A percentile compares a stretch with the other conserved stretches of the same genome.
phyloP scores from a whole-genome alignment of 2,113 vertebrate genomes.

The Rana temporaria region DNA sequence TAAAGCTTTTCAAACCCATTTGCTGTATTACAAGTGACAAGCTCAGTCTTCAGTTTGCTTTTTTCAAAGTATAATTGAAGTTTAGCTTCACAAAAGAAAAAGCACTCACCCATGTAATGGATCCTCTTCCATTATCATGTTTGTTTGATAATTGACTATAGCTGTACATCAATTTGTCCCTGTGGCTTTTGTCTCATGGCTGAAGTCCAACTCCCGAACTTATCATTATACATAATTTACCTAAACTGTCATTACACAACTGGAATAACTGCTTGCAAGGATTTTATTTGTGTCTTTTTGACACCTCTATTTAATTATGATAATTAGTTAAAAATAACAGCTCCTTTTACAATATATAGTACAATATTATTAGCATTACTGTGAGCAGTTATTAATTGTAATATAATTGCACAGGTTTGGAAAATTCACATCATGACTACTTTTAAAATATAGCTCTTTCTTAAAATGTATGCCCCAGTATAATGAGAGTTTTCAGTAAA shows the following conservation, averaged over 20 bases:
- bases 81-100: conserved; percentile 12
- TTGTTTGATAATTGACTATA: conserved; percentile 18
- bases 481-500: no score
- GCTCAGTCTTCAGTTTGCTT: not conserved
- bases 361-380: no score
- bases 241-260: conserved; percentile 19
- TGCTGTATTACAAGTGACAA: conserved; percentile 17
- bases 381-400: no score
- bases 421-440: no score
- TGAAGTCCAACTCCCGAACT: not conserved
- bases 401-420: no score
- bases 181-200: not conserved
- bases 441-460: no score
- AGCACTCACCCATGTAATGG: not conserved
- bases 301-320: not conserved
- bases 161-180: conserved; percentile 12
- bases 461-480: no score
- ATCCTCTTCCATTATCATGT: conserved; percentile 21
- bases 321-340: not conserved
- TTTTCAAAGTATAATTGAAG: conserved; percentile 11
- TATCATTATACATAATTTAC: conserved; percentile 29
- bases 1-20: conserved; percentile 28
- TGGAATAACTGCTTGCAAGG: not conserved
- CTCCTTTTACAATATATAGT: no score
- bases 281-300: not conserved